Base-by-base conservation (phyloP, 2,888 invertebrate genomes). In the Ornithoptera priamus region DNA sequence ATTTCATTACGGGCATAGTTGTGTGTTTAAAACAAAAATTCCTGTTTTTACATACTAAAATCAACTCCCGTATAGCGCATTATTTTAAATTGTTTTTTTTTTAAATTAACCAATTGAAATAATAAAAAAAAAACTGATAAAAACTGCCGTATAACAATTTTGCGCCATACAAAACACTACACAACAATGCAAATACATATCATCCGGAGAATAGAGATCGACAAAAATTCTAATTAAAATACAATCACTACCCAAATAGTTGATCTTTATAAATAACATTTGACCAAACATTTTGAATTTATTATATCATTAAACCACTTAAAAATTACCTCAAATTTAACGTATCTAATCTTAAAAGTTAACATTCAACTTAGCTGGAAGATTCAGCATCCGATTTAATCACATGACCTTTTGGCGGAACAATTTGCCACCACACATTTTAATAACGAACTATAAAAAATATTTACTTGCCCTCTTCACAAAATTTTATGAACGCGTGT, bases 381-480 rank as follows among this genome's bases (percentile, higher is more conserved):
- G 7, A n/a, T 57, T n/a, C 36, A 60, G 36, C 60, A 10, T 39
- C 64, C n/a, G 53, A 53, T 53, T 53, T 53, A 3, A 39, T 18
- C 53, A 20, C 17, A 61, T 65, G 30, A 10, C 22, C 53, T 53
- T 36, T 39, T 15, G 5, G 18, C 50, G 18, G 42, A 18, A 42
- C 60, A 22, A 6, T 36, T 22, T 42, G 57, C 53, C 5, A 59
- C 39, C 20, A 80, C 77, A 80, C 74, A 75, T 74, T 79, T 76
- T 76, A 79, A 78, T 77, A 83, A 81, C 78, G 80, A 79, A 82
- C 78, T 80, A 81, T 81, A 80, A 86, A 46, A 86, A 85, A 87
- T 84, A 86, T 86, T 85, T 78, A 76, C 73, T 77, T 75, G 71
- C 72, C 56, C 62, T 65, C 68, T 77, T 77, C 72, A 71, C 73